Percentiles rank a stretch among this genome's conserved stretches.
These are phyloP conservation scores for Oostethus manadensis DNA, from an alignment of 2,113 vertebrate genomes.

Conservation along the genomic window DNA sequence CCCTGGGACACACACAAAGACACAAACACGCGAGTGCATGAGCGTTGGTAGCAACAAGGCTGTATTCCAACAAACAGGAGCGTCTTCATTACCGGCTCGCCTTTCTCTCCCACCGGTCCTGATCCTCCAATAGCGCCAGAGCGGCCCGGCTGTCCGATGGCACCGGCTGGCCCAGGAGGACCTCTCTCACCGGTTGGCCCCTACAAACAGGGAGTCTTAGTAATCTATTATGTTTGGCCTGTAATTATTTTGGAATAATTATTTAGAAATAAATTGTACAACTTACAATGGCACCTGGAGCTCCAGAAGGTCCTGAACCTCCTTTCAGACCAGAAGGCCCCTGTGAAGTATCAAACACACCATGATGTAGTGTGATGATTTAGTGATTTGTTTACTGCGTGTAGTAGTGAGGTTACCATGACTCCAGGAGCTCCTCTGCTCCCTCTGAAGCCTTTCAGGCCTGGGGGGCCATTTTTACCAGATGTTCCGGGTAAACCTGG, in stretches of 20 bases:
- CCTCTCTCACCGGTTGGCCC: slow-evolving; percentile 87
- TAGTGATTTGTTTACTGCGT: not conserved
- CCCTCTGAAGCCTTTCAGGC: slow-evolving; percentile 88
- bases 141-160: slow-evolving; percentile 87
- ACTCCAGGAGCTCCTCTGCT: slow-evolving; percentile 85
- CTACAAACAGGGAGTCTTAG: slow-evolving; percentile 56
- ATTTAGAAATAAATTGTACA: too few relatives aligned
- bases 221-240: not conserved
- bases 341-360: slow-evolving; percentile 57
- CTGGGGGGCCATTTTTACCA: slow-evolving; percentile 87
- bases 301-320: slow-evolving; percentile 83
- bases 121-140: slow-evolving; percentile 81
- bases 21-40: too few relatives aligned
- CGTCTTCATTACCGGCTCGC: slow-evolving; percentile 80
- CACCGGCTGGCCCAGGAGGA: slow-evolving; percentile 83
- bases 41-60: not conserved
- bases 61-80: not conserved
- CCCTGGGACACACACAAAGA: slow-evolving; percentile 56
- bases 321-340: slow-evolving; percentile 90
- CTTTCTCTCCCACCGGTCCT: slow-evolving; percentile 91
- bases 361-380: not conserved
- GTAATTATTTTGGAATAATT: not conserved
- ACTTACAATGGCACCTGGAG: slow-evolving; percentile 84
- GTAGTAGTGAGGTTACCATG: slow-evolving; percentile 64
- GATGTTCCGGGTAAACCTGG: slow-evolving; percentile 81